These are phyloP conservation scores for Zapus hudsonius DNA, from an alignment of 2,113 vertebrate genomes.

Conservation along the genomic window DNA sequence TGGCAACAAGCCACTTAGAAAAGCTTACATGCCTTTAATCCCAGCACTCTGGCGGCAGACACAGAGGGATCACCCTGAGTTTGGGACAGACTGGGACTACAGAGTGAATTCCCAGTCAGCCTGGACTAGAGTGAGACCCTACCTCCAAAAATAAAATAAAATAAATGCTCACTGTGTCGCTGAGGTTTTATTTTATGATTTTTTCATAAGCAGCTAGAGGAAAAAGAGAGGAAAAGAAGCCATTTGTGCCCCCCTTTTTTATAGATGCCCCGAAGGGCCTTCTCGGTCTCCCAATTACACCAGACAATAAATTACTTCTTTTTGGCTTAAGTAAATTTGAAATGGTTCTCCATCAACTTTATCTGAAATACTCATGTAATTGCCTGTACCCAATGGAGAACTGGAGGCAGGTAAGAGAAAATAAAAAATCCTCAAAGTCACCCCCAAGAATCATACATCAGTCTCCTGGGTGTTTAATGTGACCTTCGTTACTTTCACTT, in stretches of 20 bases:
- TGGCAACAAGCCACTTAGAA: too few species aligned
- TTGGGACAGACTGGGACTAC: too few species aligned
- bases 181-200: neutral
- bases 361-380: conserved; percentile 31
- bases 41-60: too few species aligned
- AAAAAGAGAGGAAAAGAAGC: neutral
- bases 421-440: conserved; percentile 13
- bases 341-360: conserved; percentile 45
- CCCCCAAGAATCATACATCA: neutral
- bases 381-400: neutral
- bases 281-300: neutral
- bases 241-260: neutral
- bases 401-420: neutral
- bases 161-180: neutral
- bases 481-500: neutral
- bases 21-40: too few species aligned
- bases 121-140: too few species aligned
- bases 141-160: too few species aligned
- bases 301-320: neutral
- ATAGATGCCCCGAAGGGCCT: neutral
- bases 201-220: neutral
- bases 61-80: too few species aligned
- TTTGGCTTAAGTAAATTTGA: conserved; percentile 25
- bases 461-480: neutral
- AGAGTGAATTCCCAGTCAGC: too few species aligned